These are phyloP conservation scores for Crocidura indochinensis DNA, from an alignment of 2,797 vertebrate genomes.

Conservation along the genomic window DNA sequence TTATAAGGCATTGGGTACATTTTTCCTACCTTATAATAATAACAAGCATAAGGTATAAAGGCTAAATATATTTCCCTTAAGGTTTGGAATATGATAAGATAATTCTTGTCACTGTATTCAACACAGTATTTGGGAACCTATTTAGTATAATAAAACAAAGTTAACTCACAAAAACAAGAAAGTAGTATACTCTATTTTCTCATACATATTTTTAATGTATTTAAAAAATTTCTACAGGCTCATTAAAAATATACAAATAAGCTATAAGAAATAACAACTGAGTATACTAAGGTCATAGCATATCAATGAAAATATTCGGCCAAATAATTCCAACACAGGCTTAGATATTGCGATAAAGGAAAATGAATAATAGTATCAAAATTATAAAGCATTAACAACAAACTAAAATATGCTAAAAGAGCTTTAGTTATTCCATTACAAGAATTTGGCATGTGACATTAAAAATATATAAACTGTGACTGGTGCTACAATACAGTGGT, in stretches of 20 bases:
- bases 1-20: no score
- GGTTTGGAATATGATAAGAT: not conserved
- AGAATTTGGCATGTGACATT: not conserved
- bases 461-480: no score
- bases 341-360: constrained; percentile 10
- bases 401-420: constrained; percentile 2
- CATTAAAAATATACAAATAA: not conserved
- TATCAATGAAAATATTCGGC: not conserved
- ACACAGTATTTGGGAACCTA: not conserved
- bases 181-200: constrained; percentile 12
- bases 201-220: not conserved
- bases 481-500: no score
- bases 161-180: not conserved
- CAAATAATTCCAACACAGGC: not conserved
- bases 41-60: not conserved
- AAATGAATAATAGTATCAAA: not conserved
- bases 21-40: not conserved
- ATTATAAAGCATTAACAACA: not conserved
- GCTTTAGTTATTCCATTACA: constrained; percentile 18
- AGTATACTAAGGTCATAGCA: not conserved
- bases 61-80: not conserved
- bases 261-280: not conserved
- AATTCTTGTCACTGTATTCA: not conserved
- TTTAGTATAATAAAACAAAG: constrained; percentile 45
- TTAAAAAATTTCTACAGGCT: not conserved